A percentile compares a stretch with the other conserved stretches of the same genome.
phyloP scores from a whole-genome alignment of 1,140 invertebrate genomes.

The Drosophila punjabiensis region DNA sequence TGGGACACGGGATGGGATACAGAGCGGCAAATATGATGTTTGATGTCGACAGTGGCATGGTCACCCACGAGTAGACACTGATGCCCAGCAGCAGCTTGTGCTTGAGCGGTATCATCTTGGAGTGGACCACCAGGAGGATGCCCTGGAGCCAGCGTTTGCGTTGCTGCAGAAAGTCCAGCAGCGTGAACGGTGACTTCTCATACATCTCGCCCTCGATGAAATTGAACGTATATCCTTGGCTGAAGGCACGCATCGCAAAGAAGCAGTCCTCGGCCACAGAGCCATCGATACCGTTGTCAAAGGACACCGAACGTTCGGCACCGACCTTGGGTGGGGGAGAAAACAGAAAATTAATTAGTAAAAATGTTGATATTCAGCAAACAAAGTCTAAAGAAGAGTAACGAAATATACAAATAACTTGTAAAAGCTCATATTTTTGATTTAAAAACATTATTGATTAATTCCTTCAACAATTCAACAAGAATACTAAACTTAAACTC shows the following conservation, averaged over 20 bases:
- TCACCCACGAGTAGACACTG: conserved; percentile 98
- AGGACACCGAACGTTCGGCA: conserved; percentile 95
- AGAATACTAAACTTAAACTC: not conserved
- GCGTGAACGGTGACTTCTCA: conserved; percentile 98
- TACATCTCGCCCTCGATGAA: conserved; percentile 99
- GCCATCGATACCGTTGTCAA: conserved; percentile 97
- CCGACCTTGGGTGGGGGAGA: conserved; percentile 88
- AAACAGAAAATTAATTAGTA: not conserved
- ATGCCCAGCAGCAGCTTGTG: conserved; percentile 94
- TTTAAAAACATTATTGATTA: not conserved
- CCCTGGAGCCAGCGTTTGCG: conserved; percentile 98
- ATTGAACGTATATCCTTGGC: conserved; percentile 94
- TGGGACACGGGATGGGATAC: conserved; percentile 95
- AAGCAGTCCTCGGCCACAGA: conserved; percentile 99
- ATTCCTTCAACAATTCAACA: not conserved
- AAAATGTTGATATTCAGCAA: not conserved
- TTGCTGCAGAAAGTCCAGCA: conserved; percentile 98
- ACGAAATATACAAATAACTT: not conserved
- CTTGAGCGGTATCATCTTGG: conserved; percentile 92
- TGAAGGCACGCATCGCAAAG: conserved; percentile 97
- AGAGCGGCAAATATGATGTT: conserved; percentile 94
- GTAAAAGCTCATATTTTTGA: too few relatives aligned
- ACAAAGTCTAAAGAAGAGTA: not conserved
- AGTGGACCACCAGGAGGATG: conserved; percentile 97
- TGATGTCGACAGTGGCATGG: conserved; percentile 95